Evolutionary conservation across 2,113 vertebrate species (phyloP), one percentile per base, ranked within the genome.

Genomic region (Illadopsis cleaveri): DNA sequence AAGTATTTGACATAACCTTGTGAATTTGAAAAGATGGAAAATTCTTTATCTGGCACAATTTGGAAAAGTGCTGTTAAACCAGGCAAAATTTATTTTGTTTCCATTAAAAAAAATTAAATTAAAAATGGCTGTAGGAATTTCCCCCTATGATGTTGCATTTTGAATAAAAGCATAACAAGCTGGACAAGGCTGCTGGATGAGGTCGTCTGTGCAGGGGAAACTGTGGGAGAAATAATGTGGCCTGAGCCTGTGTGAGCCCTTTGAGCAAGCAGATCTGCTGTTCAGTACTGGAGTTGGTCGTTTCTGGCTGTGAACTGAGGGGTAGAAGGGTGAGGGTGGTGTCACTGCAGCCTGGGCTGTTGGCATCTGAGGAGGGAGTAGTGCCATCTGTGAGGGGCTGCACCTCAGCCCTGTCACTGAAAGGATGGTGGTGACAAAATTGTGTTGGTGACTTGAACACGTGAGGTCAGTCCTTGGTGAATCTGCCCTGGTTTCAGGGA

Each of bases 31-130:
- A 69, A 48, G 62, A 25, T 62, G 66, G 71, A 50, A 85, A 57
- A 42, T 56, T 42, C 68, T 86, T 8, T 80, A 57, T 93, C 84
- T 91, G 82, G 23, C 73, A 92, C 5, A 4, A 51, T 69, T 28
- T 71, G 38, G 76, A 58, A 82, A 57, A 81, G 71, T 57, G 16
- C n/a, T 71, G 22, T 82, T 87, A 90, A 84, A 82, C 68, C 51
- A 91, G 92, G 51, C 70, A 88, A 76, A 84, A 45, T 33, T 82
- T 47, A 56, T 79, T 92, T 89, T n/a, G 35, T 87, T 93, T 77
- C n/a, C 78, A 56, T 89, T 95, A 28, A 8, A 82, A 94, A 96
- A 95, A 95, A 75, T 51, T 21, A 62, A 87, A 72, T 96, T 73
- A 77, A 92, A 95, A 86, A 56, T 50, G 38, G 27, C 77, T 70